Percentiles rank a stretch among this genome's conserved stretches.
These are phyloP conservation scores for Chorisops tibialis DNA, from an alignment of 2,888 invertebrate genomes.

Conservation along the genomic window DNA sequence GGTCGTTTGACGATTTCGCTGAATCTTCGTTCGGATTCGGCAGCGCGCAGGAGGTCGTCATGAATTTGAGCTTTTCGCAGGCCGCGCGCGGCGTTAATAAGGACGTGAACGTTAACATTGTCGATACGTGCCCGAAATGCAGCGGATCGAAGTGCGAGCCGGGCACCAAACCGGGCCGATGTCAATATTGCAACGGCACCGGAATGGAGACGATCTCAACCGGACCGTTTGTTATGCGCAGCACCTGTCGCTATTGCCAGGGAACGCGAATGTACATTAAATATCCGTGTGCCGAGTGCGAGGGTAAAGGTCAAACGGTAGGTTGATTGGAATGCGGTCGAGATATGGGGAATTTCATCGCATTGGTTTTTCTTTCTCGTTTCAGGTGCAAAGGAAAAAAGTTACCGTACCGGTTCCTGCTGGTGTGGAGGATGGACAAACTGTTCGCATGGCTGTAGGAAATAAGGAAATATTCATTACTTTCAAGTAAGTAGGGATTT, in stretches of 20 bases:
- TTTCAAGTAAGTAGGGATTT: slow-evolving; percentile 54
- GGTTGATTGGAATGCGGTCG: too few relatives aligned
- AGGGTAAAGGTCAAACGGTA: slow-evolving; percentile 86
- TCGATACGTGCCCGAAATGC: slow-evolving; percentile 91
- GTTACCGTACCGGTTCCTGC: slow-evolving; percentile 93
- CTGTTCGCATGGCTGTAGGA: slow-evolving; percentile 90
- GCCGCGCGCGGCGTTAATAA: slow-evolving; percentile 96
- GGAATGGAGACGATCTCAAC: slow-evolving; percentile 90
- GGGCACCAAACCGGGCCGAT: slow-evolving; percentile 86
- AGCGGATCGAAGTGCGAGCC: slow-evolving; percentile 79
- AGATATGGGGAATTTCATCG: background rate
- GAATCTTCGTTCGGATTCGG: slow-evolving; percentile 89
- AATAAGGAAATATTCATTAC: slow-evolving; percentile 90
- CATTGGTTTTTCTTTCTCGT: background rate
- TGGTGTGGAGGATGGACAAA: slow-evolving; percentile 96
- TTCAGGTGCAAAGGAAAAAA: slow-evolving; percentile 75
- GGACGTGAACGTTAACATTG: slow-evolving; percentile 84
- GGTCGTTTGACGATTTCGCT: slow-evolving; percentile 74
- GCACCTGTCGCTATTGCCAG: slow-evolving; percentile 88
- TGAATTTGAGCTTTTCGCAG: slow-evolving; percentile 88
- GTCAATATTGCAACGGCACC: slow-evolving; percentile 92
- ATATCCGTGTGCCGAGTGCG: slow-evolving; percentile 87
- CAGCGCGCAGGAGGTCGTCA: slow-evolving; percentile 84
- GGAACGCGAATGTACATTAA: slow-evolving; percentile 85
- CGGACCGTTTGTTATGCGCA: slow-evolving; percentile 95